Conservation (phyloP, 2,113 vertebrate species). For the Romanogobio albipinnatus region DNA sequence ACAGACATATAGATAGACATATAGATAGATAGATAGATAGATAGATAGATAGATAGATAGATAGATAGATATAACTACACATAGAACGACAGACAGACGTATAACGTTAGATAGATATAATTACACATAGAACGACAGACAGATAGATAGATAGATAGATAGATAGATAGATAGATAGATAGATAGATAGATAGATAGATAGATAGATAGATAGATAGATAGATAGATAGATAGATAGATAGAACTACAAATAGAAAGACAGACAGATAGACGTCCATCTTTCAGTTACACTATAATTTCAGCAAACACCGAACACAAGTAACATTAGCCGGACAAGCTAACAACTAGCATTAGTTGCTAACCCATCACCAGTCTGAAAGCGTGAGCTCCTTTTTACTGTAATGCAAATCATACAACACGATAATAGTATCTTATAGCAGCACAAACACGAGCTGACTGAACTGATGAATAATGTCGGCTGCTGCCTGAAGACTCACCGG, state of each 20-base stretch:
- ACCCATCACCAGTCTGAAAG: not conserved
- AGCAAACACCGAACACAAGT: not conserved
- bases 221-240: not conserved
- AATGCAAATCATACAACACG: not conserved
- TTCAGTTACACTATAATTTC: not conserved
- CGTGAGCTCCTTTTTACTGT: not conserved
- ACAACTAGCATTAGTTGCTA: slow-evolving; percentile 14
- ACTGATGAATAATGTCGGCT: not conserved
- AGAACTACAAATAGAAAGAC: not conserved
- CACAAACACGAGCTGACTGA: not conserved
- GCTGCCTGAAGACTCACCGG: slow-evolving; percentile 63
- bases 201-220: not conserved
- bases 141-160: too few species aligned
- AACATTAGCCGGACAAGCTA: slow-evolving; percentile 12
- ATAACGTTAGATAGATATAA: too few species aligned
- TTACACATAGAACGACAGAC: too few species aligned
- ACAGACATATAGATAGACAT: too few species aligned
- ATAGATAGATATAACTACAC: too few species aligned
- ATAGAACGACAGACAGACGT: too few species aligned
- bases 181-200: not conserved
- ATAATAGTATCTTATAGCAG: not conserved
- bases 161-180: too few species aligned
- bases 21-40: too few species aligned
- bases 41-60: too few species aligned
- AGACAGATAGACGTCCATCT: not conserved